Percentiles rank a stretch among this genome's conserved stretches.
Conservation (phyloP, 1,140 invertebrate species). For the Hormaphis cornu region DNA sequence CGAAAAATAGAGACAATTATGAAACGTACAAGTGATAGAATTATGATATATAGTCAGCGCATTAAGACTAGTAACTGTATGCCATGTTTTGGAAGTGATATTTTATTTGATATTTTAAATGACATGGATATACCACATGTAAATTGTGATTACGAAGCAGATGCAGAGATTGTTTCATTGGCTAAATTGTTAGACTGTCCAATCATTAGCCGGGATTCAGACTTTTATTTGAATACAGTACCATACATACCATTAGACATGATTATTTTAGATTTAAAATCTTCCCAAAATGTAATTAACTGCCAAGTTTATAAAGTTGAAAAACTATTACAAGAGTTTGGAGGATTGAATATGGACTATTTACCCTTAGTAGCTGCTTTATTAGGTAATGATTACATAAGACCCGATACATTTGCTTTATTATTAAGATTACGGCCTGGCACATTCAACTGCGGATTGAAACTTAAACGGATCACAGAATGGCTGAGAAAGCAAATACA, state of each 20-base stretch:
- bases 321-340: slow-evolving; percentile 55
- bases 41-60: slow-evolving; percentile 39
- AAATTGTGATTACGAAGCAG: slow-evolving; percentile 75
- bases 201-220: slow-evolving; percentile 79
- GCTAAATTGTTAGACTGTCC: slow-evolving; percentile 64
- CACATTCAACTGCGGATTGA: slow-evolving; percentile 49
- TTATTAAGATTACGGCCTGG: slow-evolving; percentile 54
- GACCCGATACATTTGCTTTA: slow-evolving; percentile 60
- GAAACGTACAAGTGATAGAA: slow-evolving; percentile 53
- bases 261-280: slow-evolving; percentile 44
- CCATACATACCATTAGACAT: slow-evolving; percentile 68
- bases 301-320: slow-evolving; percentile 66
- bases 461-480: slow-evolving; percentile 56
- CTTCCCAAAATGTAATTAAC: slow-evolving; percentile 41
- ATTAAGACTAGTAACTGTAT: slow-evolving; percentile 44
- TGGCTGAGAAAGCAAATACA: slow-evolving; percentile 62
- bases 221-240: slow-evolving; percentile 80
- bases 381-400: slow-evolving; percentile 79
- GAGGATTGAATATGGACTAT: slow-evolving; percentile 41
- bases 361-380: slow-evolving; percentile 65
- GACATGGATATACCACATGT: slow-evolving; percentile 56
- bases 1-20: slow-evolving; percentile 64
- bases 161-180: slow-evolving; percentile 68
- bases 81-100: slow-evolving; percentile 58
- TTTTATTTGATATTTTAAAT: slow-evolving; percentile 58